Evolutionary conservation across 2,113 vertebrate genomes (phyloP).

Genomic region (Ia io): DNA sequence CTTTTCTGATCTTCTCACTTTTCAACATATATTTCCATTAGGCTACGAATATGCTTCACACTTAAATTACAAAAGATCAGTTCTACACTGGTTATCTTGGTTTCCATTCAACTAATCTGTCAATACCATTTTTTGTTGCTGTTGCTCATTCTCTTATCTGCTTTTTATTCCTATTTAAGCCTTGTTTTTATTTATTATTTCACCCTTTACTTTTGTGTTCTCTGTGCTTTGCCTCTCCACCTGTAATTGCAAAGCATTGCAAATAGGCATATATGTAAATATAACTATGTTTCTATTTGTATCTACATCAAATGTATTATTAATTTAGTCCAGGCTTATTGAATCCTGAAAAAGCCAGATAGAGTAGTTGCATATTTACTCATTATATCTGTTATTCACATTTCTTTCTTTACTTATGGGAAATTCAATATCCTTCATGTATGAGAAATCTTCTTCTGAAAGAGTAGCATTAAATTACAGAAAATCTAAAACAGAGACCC

Average conservation of each 20-base stretch:
- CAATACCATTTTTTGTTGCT: background rate
- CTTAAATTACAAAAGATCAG: background rate
- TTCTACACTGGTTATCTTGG: background rate
- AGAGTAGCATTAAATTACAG: background rate
- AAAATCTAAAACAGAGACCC: background rate
- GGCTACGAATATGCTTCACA: background rate
- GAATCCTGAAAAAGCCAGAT: background rate
- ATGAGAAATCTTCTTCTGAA: background rate
- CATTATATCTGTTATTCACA: background rate
- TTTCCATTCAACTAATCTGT: background rate
- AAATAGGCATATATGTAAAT: background rate
- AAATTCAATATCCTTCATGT: background rate
- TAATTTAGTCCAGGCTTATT: background rate
- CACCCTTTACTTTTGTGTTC: background rate
- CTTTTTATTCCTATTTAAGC: background rate
- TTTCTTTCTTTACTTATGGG: background rate
- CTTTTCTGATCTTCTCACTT: background rate
- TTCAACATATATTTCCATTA: background rate
- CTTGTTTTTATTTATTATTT: background rate
- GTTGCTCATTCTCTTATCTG: background rate
- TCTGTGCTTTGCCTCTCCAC: background rate
- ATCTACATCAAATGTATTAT: background rate
- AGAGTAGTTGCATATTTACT: background rate
- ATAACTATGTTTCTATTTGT: background rate
- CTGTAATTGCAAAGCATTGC: background rate